phyloP scores from a whole-genome alignment of 2,113 vertebrate species.

The Chamaetylas fuelleborni region DNA sequence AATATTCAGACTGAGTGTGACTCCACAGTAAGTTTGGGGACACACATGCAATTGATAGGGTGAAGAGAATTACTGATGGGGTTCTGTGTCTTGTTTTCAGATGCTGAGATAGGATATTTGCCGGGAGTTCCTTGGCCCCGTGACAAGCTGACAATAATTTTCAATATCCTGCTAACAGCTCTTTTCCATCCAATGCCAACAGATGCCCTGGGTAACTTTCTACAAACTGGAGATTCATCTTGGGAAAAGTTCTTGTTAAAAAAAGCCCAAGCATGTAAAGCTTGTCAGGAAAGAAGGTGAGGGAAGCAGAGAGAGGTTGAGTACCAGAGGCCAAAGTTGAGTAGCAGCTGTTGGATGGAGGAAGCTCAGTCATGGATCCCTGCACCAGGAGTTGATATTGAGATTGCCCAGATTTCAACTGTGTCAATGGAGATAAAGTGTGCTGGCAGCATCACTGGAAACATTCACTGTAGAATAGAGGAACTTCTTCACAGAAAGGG shows the following conservation, averaged over 20 bases:
- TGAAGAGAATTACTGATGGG: not conserved
- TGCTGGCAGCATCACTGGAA: not conserved
- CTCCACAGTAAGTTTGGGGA: not conserved
- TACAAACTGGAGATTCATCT: not conserved
- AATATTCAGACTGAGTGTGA: not conserved
- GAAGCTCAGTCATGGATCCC: not conserved
- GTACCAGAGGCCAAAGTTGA: not conserved
- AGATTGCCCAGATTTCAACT: not conserved
- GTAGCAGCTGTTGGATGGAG: not conserved
- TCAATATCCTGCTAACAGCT: not conserved
- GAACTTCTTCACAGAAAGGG: not conserved
- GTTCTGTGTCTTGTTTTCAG: not conserved
- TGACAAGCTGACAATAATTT: not conserved
- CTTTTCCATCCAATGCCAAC: not conserved
- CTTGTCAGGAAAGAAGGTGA: not conserved
- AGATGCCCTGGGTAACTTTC: not conserved
- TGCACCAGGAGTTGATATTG: accelerated
- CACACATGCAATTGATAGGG: not conserved
- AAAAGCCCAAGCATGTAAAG: not conserved
- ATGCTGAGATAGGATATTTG: not conserved
- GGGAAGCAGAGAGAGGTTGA: not conserved
- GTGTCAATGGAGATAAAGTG: not conserved
- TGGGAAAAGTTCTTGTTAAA: not conserved
- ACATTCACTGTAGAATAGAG: not conserved
- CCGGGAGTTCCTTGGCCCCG: not conserved